phyloP scores from a whole-genome alignment of 2,888 invertebrate genomes.

The Idaea aversata region DNA sequence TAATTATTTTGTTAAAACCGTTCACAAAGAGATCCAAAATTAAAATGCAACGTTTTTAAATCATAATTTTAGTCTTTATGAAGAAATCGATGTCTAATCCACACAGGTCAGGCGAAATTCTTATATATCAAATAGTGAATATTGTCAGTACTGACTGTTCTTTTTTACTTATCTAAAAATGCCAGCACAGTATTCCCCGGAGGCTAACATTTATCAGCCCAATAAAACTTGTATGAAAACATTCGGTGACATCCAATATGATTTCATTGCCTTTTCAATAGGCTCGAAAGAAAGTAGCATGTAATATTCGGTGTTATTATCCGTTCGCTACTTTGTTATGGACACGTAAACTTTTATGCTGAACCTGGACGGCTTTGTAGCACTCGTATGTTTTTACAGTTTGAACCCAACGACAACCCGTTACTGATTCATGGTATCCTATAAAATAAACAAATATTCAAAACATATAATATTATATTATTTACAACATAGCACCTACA shows the following conservation, averaged over 20 bases:
- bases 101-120: background rate
- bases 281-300: conserved; percentile 49
- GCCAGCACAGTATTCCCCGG: conserved; percentile 56
- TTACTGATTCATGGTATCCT: background rate
- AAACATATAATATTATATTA: background rate
- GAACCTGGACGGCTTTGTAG: conserved; percentile 42
- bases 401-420: conserved; percentile 14
- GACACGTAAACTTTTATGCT: conserved; percentile 57
- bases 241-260: conserved; percentile 71
- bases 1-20: too few species aligned
- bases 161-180: conserved; percentile 62
- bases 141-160: conserved; percentile 35
- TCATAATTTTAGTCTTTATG: background rate
- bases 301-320: conserved; percentile 59
- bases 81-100: background rate
- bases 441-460: conserved; percentile 5
- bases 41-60: too few species aligned
- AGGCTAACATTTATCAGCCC: conserved; percentile 69
- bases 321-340: conserved; percentile 53
- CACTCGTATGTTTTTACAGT: conserved; percentile 33
- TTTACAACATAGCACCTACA: background rate
- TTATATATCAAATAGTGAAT: background rate
- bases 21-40: too few species aligned
- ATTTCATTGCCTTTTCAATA: conserved; percentile 62
- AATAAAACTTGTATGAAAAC: conserved; percentile 73